Evolutionary conservation across 2,797 vertebrate genomes (phyloP), one percentile per base, ranked within the genome.

Genomic region (Nothura maculosa): DNA sequence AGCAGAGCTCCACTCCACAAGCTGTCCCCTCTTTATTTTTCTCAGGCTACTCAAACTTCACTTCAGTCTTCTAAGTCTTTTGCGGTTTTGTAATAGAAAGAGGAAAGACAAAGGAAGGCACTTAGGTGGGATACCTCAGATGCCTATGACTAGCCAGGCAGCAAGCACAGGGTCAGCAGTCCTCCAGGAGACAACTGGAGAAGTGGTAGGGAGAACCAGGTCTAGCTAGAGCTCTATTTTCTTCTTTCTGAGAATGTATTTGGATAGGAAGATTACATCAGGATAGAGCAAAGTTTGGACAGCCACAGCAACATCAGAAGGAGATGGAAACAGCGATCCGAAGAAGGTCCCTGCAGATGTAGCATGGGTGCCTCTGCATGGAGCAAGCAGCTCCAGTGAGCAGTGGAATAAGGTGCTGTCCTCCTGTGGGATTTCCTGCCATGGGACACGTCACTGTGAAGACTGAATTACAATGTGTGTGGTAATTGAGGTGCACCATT

Each of bases 41-140:
- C 85, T n/a, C 32, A 58, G 62, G 78, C 79, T 92, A 64, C 61
- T 94, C 76, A 92, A 87, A 96, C 87, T 96, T 85, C 74, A 70
- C 20, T 85, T 97, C 84, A 92, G 89, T 97, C 91, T 96, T 93
- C 67, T 78, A 81, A 92, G 86, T 78, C 85, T 57, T 89, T 96
- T 95, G 93, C 96, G 94, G 96, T 94, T 96, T 92, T 94, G 93
- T 97, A 97, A 96, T 95, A 93, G 96, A 96, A 96, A 94, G 94
- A 89, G 93, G 85, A 80, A 96, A 96, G 93, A 93, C 95, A 94
- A 91, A 94, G 85, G 89, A 78, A 61, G 30, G 54, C 52, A 92
- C 86, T 57, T 64, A 87, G 95, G 85, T 92, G 94, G 92, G 85
- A 96, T 93, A 90, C 89, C 92, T 91, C 77, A 90, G 90, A n/a